Conservation (phyloP, 2,113 vertebrate genomes). For the Tiliqua scincoides region DNA sequence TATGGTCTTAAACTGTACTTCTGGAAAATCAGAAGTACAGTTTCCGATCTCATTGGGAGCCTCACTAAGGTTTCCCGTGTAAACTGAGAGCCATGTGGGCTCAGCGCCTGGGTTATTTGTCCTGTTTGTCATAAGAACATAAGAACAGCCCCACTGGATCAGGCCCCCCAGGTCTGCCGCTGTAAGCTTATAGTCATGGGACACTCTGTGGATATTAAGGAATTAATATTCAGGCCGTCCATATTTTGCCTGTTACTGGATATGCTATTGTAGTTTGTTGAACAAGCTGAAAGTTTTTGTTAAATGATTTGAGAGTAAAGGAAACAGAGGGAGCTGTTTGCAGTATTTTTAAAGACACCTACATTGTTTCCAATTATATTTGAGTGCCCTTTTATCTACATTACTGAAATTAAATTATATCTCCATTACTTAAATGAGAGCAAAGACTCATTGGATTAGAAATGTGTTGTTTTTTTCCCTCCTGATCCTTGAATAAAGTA, state of each 20-base stretch:
- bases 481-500: conserved; percentile 68
- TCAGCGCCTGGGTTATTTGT: too few relatives aligned
- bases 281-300: conserved; percentile 24
- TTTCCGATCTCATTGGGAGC: too few relatives aligned
- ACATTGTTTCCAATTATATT: conserved; percentile 49
- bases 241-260: conserved; percentile 23
- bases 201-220: neutral
- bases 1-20: too few relatives aligned
- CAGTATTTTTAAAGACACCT: conserved; percentile 59
- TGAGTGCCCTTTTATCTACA: conserved; percentile 68
- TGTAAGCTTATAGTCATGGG: too few relatives aligned
- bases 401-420: conserved; percentile 76
- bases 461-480: conserved; percentile 38
- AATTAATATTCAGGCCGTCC: neutral
- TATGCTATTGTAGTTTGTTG: conserved; percentile 18
- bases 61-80: too few relatives aligned
- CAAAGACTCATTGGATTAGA: conserved; percentile 69
- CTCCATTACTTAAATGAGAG: conserved; percentile 79
- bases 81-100: too few relatives aligned
- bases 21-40: too few relatives aligned
- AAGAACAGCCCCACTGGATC: too few relatives aligned
- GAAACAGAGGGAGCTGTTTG: conserved; percentile 44
- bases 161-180: too few relatives aligned
- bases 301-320: conserved; percentile 29
- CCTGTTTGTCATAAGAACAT: too few relatives aligned